These are phyloP conservation scores for Aplysina aerophoba DNA, from an alignment of 37 sponge, comb jelly and placozoan genomes.

Conservation along the genomic window DNA sequence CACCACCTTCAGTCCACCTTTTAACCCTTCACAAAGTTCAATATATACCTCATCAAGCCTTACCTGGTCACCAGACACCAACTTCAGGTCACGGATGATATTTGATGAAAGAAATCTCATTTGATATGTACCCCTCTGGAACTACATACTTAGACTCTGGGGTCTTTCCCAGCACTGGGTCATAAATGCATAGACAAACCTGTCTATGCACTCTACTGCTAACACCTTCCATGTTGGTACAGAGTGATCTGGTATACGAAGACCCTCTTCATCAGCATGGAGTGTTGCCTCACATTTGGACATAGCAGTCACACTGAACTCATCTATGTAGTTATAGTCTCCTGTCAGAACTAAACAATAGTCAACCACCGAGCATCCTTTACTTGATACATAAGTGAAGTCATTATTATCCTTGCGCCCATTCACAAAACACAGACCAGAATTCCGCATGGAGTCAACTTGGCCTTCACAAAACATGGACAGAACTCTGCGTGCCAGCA, in stretches of 20 bases:
- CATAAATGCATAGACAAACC: neutral
- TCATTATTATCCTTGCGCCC: neutral
- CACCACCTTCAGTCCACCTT: too few species aligned
- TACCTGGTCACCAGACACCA: neutral
- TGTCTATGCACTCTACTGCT: neutral
- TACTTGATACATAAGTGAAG: neutral
- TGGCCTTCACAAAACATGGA: too few species aligned
- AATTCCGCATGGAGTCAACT: neutral
- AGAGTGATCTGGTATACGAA: slow-evolving; percentile 14
- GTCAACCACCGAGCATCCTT: neutral
- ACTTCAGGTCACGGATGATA: neutral
- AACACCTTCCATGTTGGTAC: neutral
- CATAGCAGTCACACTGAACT: neutral
- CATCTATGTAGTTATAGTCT: neutral
- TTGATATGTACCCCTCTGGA: slow-evolving; percentile 3
- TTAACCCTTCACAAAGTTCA: too few species aligned
- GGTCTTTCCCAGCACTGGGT: neutral
- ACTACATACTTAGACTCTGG: neutral
- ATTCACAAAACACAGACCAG: slow-evolving; percentile 5
- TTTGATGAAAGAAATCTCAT: neutral
- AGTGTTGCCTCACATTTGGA: neutral
- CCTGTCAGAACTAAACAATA: neutral
- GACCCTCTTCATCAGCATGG: slow-evolving; percentile 2
- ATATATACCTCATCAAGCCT: neutral
- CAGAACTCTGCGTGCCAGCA: too few species aligned